Base-by-base conservation (phyloP, 1,140 invertebrate species). In the Medauroidea extradentata region DNA sequence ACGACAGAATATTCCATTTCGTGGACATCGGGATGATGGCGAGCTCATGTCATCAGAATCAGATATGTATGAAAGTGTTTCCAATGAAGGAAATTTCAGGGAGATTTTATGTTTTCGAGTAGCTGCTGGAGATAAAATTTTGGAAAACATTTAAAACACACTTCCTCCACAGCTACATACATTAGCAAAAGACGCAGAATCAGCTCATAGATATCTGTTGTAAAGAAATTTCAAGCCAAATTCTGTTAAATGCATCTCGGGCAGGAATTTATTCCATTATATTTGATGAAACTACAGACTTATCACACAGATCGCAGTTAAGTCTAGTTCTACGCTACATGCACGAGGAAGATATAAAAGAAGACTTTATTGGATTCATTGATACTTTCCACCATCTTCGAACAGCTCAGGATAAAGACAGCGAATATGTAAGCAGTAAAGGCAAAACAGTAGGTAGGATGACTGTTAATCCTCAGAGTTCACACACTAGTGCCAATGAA, bases 321-420 rank as follows among this genome's bases (percentile, higher is more conserved):
- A 39, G 51, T 23, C 39, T 65, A 16, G 46, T 51, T 42, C 21
- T 67, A 7, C 24, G 66, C 7, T 68, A 67, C 61, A 34, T 64
- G n/a, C 43, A 64, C 19, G 34, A 54, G 41, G 23, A 41, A 2
- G 48, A 52, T 25, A 43, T 68, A 8, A 44, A 44, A 49, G 64
- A 68, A 64, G 56, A 61, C 53, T 68, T 68, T 58, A 14, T 68
- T 14, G 44, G 29, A 29, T 68, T 67, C 58, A 38, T 64, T 49
- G 25, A 54, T 25, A 11, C 29, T 34, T 34, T 34, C 44, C 44
- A 46, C n/a, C 4, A 21, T 19, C 44, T 46, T 19, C 4, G n/a
- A 46, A 46, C 5, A 21, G 24, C n/a, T 4, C 18, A 19, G 13
- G 44, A 5, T 21, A n/a, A 46, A 46, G 24, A 46, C 13, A 46